phyloP scores from a whole-genome alignment of 2,888 invertebrate genomes.

The Athrips mouffetella region DNA sequence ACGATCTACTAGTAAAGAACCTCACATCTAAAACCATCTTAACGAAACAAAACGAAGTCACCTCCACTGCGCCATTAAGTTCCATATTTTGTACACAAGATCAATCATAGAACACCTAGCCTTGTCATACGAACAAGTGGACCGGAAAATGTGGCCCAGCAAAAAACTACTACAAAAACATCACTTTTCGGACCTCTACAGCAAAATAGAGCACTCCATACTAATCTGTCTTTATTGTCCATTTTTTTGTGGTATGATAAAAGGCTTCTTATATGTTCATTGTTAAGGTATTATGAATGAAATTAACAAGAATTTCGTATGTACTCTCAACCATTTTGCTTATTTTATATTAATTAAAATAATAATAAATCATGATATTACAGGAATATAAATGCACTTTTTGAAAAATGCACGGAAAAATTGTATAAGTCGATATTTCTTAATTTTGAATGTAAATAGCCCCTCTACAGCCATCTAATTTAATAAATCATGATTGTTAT shows the following conservation, averaged over 20 bases:
- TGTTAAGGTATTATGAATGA: no score
- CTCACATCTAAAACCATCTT: not conserved
- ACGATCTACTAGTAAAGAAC: no score
- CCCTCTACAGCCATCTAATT: no score
- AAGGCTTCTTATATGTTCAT: slow-evolving; percentile 5
- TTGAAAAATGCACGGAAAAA: no score
- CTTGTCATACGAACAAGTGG: slow-evolving; percentile 33
- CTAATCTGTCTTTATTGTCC: slow-evolving; percentile 18
- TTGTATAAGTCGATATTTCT: no score
- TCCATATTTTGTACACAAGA: slow-evolving; percentile 8
- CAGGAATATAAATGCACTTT: no score
- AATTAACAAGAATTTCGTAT: no score
- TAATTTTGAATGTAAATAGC: no score
- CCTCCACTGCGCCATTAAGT: not conserved
- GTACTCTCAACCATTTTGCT: no score
- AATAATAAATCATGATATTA: no score
- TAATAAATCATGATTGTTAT: no score
- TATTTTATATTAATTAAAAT: not conserved
- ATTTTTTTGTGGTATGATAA: slow-evolving; percentile 13
- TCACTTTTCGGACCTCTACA: slow-evolving; percentile 24
- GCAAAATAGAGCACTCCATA: not conserved
- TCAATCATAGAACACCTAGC: slow-evolving; percentile 23
- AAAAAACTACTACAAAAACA: slow-evolving; percentile 24
- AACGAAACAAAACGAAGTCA: not conserved
- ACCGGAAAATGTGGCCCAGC: slow-evolving; percentile 34